Evolutionary conservation across 2,113 vertebrate species (phyloP).

Genomic region (Lontra canadensis): DNA sequence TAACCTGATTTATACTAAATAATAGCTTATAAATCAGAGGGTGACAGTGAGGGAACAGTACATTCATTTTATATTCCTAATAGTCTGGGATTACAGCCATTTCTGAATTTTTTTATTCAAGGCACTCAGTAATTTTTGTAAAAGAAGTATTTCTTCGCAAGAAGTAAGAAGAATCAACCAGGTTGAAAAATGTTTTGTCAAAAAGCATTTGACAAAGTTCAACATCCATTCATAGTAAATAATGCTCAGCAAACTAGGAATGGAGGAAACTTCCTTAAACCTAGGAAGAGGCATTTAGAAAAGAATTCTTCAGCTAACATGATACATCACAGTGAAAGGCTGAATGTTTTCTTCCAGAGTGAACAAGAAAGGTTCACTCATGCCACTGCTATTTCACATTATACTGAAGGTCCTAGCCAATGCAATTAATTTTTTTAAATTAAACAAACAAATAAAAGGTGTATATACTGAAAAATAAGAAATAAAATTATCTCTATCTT

Average conservation of each 20-base stretch:
- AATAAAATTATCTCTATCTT: neutral
- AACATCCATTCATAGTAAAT: neutral
- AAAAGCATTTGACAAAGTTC: constrained; percentile 12
- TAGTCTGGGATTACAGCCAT: neutral
- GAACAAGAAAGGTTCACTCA: neutral
- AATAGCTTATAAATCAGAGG: neutral
- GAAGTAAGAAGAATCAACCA: neutral
- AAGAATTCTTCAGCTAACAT: neutral
- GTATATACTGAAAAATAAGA: neutral
- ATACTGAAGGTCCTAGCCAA: neutral
- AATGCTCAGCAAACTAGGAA: neutral
- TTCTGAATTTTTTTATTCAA: neutral
- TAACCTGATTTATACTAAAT: neutral
- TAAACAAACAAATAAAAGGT: neutral
- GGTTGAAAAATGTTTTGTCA: neutral
- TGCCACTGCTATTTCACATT: neutral
- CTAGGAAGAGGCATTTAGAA: neutral
- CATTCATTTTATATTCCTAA: neutral
- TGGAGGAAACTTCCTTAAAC: neutral
- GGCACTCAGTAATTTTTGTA: neutral
- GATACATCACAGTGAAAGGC: neutral
- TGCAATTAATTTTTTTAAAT: neutral
- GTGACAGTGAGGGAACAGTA: neutral
- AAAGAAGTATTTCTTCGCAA: constrained; percentile 32
- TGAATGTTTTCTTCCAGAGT: neutral